Conservation (phyloP, 2,113 vertebrate genomes). For the Sander lucioperca region DNA sequence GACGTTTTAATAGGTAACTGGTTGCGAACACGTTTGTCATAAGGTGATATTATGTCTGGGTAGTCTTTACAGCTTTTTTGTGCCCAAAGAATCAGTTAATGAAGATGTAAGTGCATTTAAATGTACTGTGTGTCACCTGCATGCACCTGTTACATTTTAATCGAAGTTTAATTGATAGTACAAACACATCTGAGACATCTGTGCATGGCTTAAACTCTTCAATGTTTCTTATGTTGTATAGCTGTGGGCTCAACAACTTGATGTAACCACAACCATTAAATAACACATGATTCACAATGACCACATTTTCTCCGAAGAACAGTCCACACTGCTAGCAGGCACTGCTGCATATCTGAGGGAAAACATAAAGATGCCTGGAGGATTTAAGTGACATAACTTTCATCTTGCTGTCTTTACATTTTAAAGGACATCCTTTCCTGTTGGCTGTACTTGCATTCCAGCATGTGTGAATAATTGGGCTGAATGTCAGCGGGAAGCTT, state of each 20-base stretch:
- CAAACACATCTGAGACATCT: background rate
- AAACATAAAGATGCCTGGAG: conserved; percentile 58
- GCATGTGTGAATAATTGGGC: conserved; percentile 81
- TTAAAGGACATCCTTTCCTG: conserved; percentile 77
- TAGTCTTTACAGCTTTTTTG: too few relatives aligned
- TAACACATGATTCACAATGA: conserved; percentile 34
- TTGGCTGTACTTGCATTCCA: conserved; percentile 73
- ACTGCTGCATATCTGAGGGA: conserved; percentile 42
- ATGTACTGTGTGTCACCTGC: background rate
- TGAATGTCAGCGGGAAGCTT: conserved; percentile 82
- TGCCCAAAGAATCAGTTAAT: background rate
- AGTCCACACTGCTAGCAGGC: conserved; percentile 28
- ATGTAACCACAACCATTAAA: conserved; percentile 44
- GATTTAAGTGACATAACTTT: conserved; percentile 67
- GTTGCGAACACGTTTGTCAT: background rate
- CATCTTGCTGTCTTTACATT: conserved; percentile 67
- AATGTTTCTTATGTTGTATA: conserved; percentile 7
- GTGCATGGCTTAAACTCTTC: background rate
- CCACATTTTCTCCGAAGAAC: conserved; percentile 42
- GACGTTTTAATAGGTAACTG: background rate
- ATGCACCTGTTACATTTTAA: background rate
- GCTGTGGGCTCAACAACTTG: conserved; percentile 15
- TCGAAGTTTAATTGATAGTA: background rate
- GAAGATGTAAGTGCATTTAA: background rate
- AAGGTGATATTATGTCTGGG: background rate